A percentile compares a stretch with the other conserved stretches of the same genome.
phyloP scores from a whole-genome alignment of 2,113 vertebrate species.

The Pan troglodytes region NHGRI_mPanTro3-v2.1_pri NC_072402.2:48128001-48128500 shows the following conservation, averaged over 20 bases:
- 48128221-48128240: not conserved
- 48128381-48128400: too few relatives aligned
- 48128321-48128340: not conserved
- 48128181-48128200: not conserved
- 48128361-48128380: not conserved
- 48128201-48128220: not conserved
- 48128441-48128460: too few relatives aligned
- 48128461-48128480: too few relatives aligned
- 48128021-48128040: not conserved
- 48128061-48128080: not conserved
- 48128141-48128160: slow-evolving; percentile 25
- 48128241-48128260: not conserved
- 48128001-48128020: not conserved
- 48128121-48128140: slow-evolving; percentile 31
- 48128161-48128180: not conserved
- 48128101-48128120: not conserved
- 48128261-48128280: not conserved
- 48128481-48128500: too few relatives aligned
- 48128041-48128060: not conserved
- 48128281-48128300: not conserved
- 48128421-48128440: too few relatives aligned
- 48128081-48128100: slow-evolving; percentile 19
- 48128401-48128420: too few relatives aligned
- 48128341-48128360: not conserved
- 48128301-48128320: not conserved